Evolutionary conservation across 2,888 invertebrate genomes (phyloP).

Genomic region (Griposia aprilina): DNA sequence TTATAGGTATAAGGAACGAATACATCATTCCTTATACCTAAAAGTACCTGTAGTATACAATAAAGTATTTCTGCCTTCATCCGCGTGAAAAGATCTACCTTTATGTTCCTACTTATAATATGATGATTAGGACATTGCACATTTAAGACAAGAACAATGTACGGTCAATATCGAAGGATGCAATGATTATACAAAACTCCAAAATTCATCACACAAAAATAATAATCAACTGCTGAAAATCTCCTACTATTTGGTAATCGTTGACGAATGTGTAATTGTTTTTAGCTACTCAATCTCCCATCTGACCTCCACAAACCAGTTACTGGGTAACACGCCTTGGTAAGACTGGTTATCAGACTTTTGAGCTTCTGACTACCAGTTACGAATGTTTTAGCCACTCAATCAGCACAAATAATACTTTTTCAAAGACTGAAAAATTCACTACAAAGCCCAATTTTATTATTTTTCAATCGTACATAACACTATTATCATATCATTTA

Average conservation of each 20-base stretch:
- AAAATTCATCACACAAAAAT: not conserved
- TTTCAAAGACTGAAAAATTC: not conserved
- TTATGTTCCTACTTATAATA: not conserved
- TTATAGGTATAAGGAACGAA: conserved; percentile 3
- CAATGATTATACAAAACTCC: not conserved
- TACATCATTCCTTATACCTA: too few relatives aligned
- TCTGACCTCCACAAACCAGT: too few relatives aligned
- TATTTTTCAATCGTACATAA: not conserved
- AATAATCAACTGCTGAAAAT: not conserved
- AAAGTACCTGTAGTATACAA: conserved; percentile 10
- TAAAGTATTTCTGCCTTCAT: conserved; percentile 8
- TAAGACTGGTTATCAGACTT: too few relatives aligned
- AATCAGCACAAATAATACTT: not conserved
- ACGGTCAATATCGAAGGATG: not conserved
- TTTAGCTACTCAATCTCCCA: too few relatives aligned
- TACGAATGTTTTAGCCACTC: not conserved
- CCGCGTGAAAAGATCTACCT: not conserved
- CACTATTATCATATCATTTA: not conserved
- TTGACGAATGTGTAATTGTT: too few relatives aligned
- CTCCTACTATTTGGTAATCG: too few relatives aligned
- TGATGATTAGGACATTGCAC: conserved; percentile 4
- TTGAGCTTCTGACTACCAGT: too few relatives aligned
- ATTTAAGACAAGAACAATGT: conserved; percentile 1
- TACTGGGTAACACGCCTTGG: too few relatives aligned
- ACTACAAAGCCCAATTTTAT: fast-evolving